Base-by-base conservation (phyloP, 2,797 vertebrate genomes). In the Gymnoscopelus microlampas region DNA sequence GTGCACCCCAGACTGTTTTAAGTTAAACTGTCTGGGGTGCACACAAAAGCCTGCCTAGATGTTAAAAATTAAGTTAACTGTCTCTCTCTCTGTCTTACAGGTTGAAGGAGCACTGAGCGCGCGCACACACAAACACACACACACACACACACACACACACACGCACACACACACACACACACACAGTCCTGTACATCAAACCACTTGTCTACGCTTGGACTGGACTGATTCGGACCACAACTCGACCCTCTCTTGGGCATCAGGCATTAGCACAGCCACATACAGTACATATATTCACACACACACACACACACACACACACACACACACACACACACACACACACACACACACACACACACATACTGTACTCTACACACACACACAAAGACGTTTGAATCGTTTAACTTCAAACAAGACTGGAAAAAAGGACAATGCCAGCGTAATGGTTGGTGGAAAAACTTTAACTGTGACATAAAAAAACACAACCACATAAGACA, bases 71-170 rank as follows among this genome's bases (percentile, higher is more conserved):
- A 44, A 8, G 39, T 44, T 44, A 44, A 44, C 39, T 8, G 7
- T 44, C 47, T 69, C 23, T 69, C 23, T 78, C 44, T 87, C 35
- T 66, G 0, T 65, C 53, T 82, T 67, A 44, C 78, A 93, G 92
- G 84, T 50, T 92, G 73, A 93, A 94, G 90, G 92, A 94, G 62
- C 92, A 93, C 66, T 93, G 83, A 92, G 76, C 75, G 75, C 87
- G 49, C 14, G 1, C 26, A 71, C 57, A 55, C 62, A 13, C 13
- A n/a, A 3, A 24, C 53, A 23, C 3, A 24, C 19, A 13, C 19
- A 5, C 19, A 9, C 53, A 15, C 29, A 29, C 23, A 3, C 15
- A n/a, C 62, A 26, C 47, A 53, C 62, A 50, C 23, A 44, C 47
- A 53, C 67, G 56, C 58, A 44, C 55, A 60, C 48, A 61, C 60